Base-by-base conservation (phyloP, 2,888 invertebrate species). In the Sclerodermus sp. region DNA sequence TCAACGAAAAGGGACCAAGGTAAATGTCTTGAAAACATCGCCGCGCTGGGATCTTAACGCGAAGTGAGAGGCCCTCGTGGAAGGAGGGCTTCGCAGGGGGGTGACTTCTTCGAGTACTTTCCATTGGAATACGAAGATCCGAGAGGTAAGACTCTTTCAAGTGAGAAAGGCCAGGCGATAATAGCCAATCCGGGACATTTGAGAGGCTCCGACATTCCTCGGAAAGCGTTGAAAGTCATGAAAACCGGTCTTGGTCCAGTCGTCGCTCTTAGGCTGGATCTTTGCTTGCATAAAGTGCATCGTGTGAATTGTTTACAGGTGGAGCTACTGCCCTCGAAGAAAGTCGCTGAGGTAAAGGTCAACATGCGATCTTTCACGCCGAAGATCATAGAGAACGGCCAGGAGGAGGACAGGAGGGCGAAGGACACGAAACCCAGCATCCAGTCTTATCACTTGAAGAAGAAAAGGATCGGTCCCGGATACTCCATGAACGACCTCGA, bases 401-500 rank as follows among this genome's bases (percentile, higher is more conserved):
- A 39, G 45, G 61, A 47, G 14, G 57, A 12, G 48, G 47, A 40
- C 41, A 52, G 53, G 40, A 29, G 23, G 16, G 10, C 38, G 51
- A 58, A 23, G 2, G 63, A 64, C 45, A 66, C 65, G 6, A 75
- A 70, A 44, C 74, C 76, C 2, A 67, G 62, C 30, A 68, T 74
- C 49, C 74, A 76, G 17, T 74, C 72, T 31, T 76, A 68, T 51
- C 71, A 69, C 41, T 45, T 74, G 30, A 74, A 74, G 52, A 70
- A 60, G 36, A 57, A 56, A 16, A 62, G 72, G 51, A 69, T 76
- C 36, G 58, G 60, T 0, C 65, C 73, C 1, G 77, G 76, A 1
- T 76, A 73, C 49, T 79, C 79, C 32, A 77, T 79, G 74, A 79
- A 79, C 55, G 79, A 79, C 49, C 64, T 79, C 10, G 79, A 79